These are phyloP conservation scores for Kryptopterus vitreolus DNA, from an alignment of 2,797 vertebrate species.

Conservation along the genomic window DNA sequence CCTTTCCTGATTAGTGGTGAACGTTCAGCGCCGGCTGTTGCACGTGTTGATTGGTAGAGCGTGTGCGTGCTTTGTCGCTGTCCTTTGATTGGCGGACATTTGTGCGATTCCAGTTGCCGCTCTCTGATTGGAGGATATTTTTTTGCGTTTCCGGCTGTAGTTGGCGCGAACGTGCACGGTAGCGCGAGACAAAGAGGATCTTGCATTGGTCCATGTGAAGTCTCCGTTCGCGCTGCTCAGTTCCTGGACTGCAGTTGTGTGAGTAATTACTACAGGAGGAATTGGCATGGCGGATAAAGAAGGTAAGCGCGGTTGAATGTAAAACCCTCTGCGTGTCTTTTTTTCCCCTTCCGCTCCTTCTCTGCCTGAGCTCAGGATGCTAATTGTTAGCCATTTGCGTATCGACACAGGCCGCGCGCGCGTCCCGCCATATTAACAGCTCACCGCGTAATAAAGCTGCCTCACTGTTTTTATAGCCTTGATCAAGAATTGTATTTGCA, in stretches of 20 bases:
- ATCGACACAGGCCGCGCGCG: slow-evolving; percentile 53
- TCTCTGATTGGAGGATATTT: slow-evolving; percentile 16
- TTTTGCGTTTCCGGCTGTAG: slow-evolving; percentile 45
- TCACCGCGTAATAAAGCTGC: slow-evolving; percentile 2
- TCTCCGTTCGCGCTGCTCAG: not conserved
- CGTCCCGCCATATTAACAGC: slow-evolving; percentile 57
- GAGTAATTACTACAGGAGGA: slow-evolving; percentile 17
- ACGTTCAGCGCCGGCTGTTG: too few relatives aligned
- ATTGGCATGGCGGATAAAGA: slow-evolving; percentile 70
- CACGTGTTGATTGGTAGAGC: not conserved
- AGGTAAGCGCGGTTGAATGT: slow-evolving; percentile 58
- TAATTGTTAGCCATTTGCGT: slow-evolving; percentile 41
- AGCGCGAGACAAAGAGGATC: slow-evolving; percentile 59
- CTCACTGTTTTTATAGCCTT: not conserved
- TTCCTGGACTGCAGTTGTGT: slow-evolving; percentile 14
- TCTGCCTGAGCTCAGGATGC: slow-evolving; percentile 9
- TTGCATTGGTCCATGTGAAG: not conserved
- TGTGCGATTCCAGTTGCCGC: not conserved
- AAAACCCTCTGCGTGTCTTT: not conserved
- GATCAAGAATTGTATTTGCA: too few relatives aligned
- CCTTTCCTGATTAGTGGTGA: not conserved
- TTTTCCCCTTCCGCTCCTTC: not conserved
- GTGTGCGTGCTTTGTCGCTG: not conserved
- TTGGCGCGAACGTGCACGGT: slow-evolving; percentile 64
- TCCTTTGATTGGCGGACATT: not conserved